phyloP scores from a whole-genome alignment of 2,797 vertebrate genomes.

The Myotis findleyi region DNA sequence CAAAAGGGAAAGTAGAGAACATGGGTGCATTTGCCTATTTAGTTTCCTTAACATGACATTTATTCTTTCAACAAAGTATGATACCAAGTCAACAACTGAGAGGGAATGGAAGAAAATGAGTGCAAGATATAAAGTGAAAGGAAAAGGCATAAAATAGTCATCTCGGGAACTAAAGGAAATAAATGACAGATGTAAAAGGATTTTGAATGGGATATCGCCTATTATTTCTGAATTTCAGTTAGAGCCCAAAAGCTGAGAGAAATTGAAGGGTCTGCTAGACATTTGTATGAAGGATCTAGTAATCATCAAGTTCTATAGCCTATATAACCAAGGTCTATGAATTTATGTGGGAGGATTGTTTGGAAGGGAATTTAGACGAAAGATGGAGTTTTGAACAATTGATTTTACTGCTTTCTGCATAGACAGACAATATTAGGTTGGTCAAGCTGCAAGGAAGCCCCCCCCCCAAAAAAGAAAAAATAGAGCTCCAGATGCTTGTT shows the following conservation, averaged over 20 bases:
- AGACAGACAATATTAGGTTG: background rate
- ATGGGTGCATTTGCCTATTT: background rate
- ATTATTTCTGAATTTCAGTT: constrained; percentile 23
- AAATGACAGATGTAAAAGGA: background rate
- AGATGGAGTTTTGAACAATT: background rate
- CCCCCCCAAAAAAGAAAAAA: background rate
- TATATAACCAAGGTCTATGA: background rate
- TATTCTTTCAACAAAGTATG: constrained; percentile 41
- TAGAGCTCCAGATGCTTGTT: background rate
- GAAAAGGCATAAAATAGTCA: constrained; percentile 4
- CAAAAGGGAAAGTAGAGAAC: background rate
- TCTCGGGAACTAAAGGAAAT: background rate
- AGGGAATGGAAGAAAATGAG: constrained; percentile 16
- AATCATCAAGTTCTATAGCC: background rate
- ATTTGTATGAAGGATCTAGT: background rate
- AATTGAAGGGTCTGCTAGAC: background rate
- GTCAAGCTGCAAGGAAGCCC: too few species aligned
- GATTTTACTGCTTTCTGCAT: background rate
- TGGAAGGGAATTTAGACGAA: background rate
- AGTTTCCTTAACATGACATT: constrained; percentile 42
- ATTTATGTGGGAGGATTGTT: background rate
- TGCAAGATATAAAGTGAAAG: background rate
- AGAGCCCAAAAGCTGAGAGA: background rate
- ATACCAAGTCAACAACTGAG: constrained; percentile 36
- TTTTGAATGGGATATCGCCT: background rate